phyloP scores from a whole-genome alignment of 2,888 invertebrate genomes.

The Stenodera caucasica region DNA sequence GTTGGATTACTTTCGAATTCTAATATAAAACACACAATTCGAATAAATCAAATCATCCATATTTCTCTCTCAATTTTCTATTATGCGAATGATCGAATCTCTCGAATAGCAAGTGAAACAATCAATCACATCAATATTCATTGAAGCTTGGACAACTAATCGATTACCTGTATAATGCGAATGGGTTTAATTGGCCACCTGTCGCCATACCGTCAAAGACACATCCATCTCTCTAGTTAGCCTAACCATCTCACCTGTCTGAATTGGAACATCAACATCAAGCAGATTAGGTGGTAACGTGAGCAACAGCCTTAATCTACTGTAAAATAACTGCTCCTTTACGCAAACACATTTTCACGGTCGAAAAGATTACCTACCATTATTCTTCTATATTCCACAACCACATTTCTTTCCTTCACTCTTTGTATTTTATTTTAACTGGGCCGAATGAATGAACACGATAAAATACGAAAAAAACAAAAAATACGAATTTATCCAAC shows the following conservation, averaged over 20 bases:
- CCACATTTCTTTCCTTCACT: not conserved
- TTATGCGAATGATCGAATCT: too few relatives aligned
- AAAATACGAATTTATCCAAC: constrained; percentile 17
- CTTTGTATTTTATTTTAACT: not conserved
- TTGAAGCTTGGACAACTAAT: not conserved
- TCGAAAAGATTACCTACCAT: constrained; percentile 1
- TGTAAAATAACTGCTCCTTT: constrained; percentile 14
- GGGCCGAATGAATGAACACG: constrained; percentile 11
- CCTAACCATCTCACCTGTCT: not conserved
- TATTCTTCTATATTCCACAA: not conserved
- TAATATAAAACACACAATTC: not conserved
- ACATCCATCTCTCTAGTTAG: not conserved
- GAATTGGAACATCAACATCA: constrained; percentile 1
- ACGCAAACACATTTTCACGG: constrained; percentile 13
- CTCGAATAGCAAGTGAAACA: not conserved
- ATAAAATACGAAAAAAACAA: constrained; percentile 10
- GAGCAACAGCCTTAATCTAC: constrained; percentile 9
- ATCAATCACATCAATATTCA: not conserved
- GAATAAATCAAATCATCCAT: not conserved
- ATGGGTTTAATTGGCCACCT: constrained; percentile 10
- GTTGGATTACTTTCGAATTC: not conserved
- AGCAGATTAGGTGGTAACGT: constrained; percentile 7
- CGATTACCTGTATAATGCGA: constrained; percentile 2
- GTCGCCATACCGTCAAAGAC: not conserved
- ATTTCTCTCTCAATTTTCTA: too few relatives aligned